These are phyloP conservation scores for Microcaecilia unicolor DNA, from an alignment of 2,797 vertebrate species.

Conservation along the genomic window DNA sequence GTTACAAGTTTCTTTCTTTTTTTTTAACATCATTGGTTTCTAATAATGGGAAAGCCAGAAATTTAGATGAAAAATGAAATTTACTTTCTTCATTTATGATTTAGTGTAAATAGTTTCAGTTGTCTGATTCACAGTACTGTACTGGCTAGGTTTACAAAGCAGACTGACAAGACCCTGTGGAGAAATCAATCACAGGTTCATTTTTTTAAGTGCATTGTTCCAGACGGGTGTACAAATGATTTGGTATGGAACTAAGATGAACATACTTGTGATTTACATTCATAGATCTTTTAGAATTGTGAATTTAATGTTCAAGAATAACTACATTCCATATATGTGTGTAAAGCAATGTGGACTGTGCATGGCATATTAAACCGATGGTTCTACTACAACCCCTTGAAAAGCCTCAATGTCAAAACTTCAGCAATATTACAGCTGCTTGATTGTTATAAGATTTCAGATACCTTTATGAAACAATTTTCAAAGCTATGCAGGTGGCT, in stretches of 20 bases:
- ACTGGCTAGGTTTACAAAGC: conserved; percentile 25
- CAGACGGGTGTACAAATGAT: conserved; percentile 15
- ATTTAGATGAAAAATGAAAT: conserved; percentile 44
- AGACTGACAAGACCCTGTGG: conserved; percentile 24
- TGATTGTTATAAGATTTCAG: too few species aligned
- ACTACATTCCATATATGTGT: too few species aligned
- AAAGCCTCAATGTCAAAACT: too few species aligned
- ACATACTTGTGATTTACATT: background rate
- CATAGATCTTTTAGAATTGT: conserved; percentile 6
- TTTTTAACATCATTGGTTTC: conserved; percentile 72
- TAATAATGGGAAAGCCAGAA: conserved; percentile 56
- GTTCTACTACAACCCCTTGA: too few species aligned
- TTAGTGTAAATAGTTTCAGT: conserved; percentile 16
- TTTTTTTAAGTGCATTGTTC: conserved; percentile 26
- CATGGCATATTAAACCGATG: too few species aligned
- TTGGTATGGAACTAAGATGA: background rate
- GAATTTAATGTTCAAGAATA: background rate
- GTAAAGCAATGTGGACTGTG: too few species aligned
- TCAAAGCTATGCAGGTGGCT: too few species aligned
- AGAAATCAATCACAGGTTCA: conserved; percentile 26
- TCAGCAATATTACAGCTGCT: too few species aligned
- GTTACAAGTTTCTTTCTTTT: conserved; percentile 58
- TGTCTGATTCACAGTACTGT: conserved; percentile 19
- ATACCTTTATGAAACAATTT: too few species aligned
- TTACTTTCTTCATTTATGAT: conserved; percentile 26